Conservation (phyloP, 2,888 invertebrate species). For the Drosophila prolongata region DNA sequence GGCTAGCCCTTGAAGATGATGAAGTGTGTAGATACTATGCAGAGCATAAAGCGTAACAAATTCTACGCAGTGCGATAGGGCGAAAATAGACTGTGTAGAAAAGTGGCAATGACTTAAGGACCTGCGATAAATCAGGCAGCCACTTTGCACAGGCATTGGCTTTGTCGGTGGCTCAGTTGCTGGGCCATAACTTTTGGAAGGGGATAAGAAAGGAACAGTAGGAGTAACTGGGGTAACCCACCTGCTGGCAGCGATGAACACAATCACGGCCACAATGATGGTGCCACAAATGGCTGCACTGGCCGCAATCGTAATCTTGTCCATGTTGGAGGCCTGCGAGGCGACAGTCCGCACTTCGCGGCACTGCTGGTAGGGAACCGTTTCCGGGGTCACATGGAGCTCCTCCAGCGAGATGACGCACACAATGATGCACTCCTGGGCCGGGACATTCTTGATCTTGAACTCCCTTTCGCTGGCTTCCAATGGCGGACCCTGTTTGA, state of each 20-base stretch:
- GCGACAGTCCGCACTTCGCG: conserved; percentile 94
- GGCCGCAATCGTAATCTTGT: conserved; percentile 97
- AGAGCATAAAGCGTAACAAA: conserved; percentile 20
- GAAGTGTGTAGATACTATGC: conserved; percentile 1
- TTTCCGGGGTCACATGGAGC: conserved; percentile 93
- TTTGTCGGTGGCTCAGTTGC: conserved; percentile 31
- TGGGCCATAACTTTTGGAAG: conserved; percentile 35
- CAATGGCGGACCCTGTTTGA: conserved; percentile 95
- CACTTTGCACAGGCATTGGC: conserved; percentile 46
- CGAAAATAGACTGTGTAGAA: conserved; percentile 11
- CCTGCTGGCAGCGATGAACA: conserved; percentile 94
- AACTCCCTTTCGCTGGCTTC: conserved; percentile 96
- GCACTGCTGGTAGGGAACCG: conserved; percentile 93
- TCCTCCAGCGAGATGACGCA: conserved; percentile 96
- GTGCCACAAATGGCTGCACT: conserved; percentile 97
- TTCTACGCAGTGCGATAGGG: neutral
- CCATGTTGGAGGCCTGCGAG: conserved; percentile 94
- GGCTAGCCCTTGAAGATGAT: conserved; percentile 12
- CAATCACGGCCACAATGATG: conserved; percentile 94
- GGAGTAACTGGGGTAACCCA: conserved; percentile 50
- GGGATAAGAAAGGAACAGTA: neutral
- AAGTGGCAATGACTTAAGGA: conserved; percentile 35
- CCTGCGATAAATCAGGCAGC: conserved; percentile 49
- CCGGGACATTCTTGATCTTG: conserved; percentile 96
- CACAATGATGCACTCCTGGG: conserved; percentile 96